A percentile compares a stretch with the other conserved stretches of the same genome.
phyloP scores from a whole-genome alignment of 2,113 vertebrate species.

The Xiphorhynchus elegans region DNA sequence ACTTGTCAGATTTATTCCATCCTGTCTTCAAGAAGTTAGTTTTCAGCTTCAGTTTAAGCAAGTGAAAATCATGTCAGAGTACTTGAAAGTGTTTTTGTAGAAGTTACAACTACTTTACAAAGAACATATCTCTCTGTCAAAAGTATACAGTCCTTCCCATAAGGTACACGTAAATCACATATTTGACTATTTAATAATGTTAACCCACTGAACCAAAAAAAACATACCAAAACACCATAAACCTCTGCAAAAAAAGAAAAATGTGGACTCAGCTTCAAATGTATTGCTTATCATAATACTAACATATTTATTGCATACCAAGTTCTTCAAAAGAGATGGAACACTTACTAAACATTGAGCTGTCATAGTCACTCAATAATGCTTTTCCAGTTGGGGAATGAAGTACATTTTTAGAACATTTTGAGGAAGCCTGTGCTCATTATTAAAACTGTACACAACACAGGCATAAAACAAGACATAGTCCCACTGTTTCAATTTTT shows the following conservation, averaged over 20 bases:
- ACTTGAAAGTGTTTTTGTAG: neutral
- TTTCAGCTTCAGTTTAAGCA: neutral
- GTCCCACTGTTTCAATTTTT: neutral
- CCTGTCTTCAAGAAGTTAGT: neutral
- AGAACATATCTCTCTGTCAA: neutral
- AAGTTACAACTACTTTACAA: neutral
- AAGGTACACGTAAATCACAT: neutral
- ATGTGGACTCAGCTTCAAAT: neutral
- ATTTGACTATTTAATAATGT: neutral
- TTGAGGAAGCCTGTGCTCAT: neutral
- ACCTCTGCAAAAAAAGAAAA: accelerated
- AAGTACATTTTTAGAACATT: neutral
- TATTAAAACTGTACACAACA: neutral
- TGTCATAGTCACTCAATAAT: neutral
- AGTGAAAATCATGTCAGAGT: neutral
- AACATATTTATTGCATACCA: neutral
- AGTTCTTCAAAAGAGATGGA: neutral
- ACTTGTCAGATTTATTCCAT: neutral
- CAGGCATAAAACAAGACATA: neutral
- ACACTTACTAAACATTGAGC: neutral
- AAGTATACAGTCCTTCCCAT: neutral
- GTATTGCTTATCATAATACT: neutral
- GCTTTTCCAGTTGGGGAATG: neutral
- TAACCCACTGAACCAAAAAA: neutral
- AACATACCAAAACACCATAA: neutral